phyloP scores from a whole-genome alignment of 2,888 invertebrate species.

The Troides aeacus region DNA sequence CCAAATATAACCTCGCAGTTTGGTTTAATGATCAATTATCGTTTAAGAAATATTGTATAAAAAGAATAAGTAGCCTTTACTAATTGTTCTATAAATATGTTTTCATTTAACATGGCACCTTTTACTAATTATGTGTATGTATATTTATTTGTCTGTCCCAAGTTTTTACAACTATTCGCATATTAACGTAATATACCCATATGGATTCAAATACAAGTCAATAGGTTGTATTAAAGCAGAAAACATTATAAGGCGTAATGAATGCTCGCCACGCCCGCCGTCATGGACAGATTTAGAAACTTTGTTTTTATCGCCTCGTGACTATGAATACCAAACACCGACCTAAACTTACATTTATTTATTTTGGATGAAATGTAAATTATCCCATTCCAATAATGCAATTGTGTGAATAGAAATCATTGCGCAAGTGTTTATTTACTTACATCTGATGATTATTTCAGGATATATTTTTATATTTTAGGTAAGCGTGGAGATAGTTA shows the following conservation, averaged over 20 bases:
- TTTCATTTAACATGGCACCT: too few relatives aligned
- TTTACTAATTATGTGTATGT: too few relatives aligned
- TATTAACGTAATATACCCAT: neutral
- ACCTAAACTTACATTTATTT: slow-evolving; percentile 1
- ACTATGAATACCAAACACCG: slow-evolving; percentile 14
- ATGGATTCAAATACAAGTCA: neutral
- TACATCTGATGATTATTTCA: too few relatives aligned
- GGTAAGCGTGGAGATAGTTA: too few relatives aligned
- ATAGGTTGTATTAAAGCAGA: slow-evolving; percentile 2
- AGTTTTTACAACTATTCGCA: neutral
- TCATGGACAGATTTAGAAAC: slow-evolving; percentile 27
- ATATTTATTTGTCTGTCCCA: neutral
- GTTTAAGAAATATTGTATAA: too few relatives aligned
- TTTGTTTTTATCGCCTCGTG: slow-evolving; percentile 26
- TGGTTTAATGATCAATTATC: too few relatives aligned
- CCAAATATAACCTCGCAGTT: neutral
- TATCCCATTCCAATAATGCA: too few relatives aligned
- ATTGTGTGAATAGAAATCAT: neutral
- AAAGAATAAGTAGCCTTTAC: too few relatives aligned
- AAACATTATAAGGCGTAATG: slow-evolving; percentile 23
- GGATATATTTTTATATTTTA: too few relatives aligned
- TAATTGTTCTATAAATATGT: too few relatives aligned
- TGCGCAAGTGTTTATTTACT: too few relatives aligned
- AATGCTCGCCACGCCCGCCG: slow-evolving; percentile 25
- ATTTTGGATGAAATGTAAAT: neutral